phyloP scores from a whole-genome alignment of 2,797 vertebrate species.

The Xiphophorus birchmanni region DNA sequence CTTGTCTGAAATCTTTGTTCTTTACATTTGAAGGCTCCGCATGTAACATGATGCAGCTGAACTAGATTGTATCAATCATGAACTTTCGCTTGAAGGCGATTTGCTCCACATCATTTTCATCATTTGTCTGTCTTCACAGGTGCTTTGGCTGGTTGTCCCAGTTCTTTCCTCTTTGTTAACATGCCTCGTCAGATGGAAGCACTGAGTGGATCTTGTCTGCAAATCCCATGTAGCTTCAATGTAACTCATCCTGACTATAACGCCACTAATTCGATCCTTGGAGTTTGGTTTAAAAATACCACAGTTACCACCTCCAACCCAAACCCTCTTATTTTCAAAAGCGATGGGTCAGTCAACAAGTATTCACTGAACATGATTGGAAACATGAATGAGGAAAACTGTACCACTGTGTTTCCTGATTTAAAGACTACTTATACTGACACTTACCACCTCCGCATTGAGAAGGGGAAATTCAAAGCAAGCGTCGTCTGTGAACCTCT shows the following conservation, averaged over 20 bases:
- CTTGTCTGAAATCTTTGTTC: neutral
- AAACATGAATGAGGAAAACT: slow-evolving; percentile 44
- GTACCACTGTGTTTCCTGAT: slow-evolving; percentile 60
- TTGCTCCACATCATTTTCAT: neutral
- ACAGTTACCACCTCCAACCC: accelerated
- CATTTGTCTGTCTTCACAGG: slow-evolving; percentile 29
- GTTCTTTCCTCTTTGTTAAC: accelerated
- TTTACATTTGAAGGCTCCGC: neutral
- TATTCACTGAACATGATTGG: slow-evolving; percentile 48
- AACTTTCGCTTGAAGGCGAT: neutral
- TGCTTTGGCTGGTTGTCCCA: slow-evolving; percentile 12
- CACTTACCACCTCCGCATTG: slow-evolving; percentile 57
- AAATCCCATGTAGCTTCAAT: slow-evolving; percentile 65
- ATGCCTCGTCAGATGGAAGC: slow-evolving; percentile 35
- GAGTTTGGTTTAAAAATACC: slow-evolving; percentile 50
- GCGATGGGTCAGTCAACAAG: accelerated
- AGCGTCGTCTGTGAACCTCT: slow-evolving; percentile 17
- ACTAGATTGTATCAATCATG: neutral
- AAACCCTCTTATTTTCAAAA: slow-evolving; percentile 44
- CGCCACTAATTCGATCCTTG: accelerated
- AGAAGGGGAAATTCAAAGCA: accelerated
- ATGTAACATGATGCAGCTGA: neutral
- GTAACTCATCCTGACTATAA: accelerated
- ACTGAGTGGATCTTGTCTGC: slow-evolving; percentile 64
- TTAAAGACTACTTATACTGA: slow-evolving; percentile 10